Base-by-base conservation (phyloP, 2,797 vertebrate species). In the Tangara arthus region DNA sequence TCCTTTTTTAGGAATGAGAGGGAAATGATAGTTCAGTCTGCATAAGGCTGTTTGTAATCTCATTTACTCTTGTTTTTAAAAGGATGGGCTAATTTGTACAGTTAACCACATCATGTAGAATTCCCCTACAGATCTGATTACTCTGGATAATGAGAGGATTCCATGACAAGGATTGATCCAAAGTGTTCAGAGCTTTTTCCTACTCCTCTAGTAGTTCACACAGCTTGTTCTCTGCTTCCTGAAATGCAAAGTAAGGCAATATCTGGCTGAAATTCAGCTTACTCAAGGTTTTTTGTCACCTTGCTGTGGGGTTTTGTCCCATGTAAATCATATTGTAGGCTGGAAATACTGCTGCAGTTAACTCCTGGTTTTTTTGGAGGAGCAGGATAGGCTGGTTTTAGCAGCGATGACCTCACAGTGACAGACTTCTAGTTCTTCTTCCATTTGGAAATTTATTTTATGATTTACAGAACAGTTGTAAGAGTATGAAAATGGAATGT, bases 361-460 rank as follows among this genome's bases (percentile, higher is more conserved):
- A 97, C 95, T 96, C 86, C 92, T 95, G 96, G 6, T 34, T 81
- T 93, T 97, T 98, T 97, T 97, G 78, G 96, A 98, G 97, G 97
- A 97, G 93, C 95, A 76, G 96, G 96, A 95, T 95, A 97, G 97
- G 94, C 97, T 97, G 97, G 68, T 97, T 57, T 97, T 94, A 98
- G 97, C 96, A 97, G 94, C 8, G 34, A 95, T 95, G 93, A 96
- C 97, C 96, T 96, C 80, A 82, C 95, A 95, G 97, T 96, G 97
- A 94, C 98, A 98, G 98, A 98, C 97, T 97, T 97, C 97, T 98
- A 96, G 97, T 98, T 98, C 97, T 98, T 98, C 97, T 97, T 93
- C 96, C 91, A 85, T 95, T 94, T 96, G 68, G 96, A 90, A 96
- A 96, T 98, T 97, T 96, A 89, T 96, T 97, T 97, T 96, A 94